phyloP scores from a whole-genome alignment of 2,113 vertebrate species.

The Ploceus nigricollis region DNA sequence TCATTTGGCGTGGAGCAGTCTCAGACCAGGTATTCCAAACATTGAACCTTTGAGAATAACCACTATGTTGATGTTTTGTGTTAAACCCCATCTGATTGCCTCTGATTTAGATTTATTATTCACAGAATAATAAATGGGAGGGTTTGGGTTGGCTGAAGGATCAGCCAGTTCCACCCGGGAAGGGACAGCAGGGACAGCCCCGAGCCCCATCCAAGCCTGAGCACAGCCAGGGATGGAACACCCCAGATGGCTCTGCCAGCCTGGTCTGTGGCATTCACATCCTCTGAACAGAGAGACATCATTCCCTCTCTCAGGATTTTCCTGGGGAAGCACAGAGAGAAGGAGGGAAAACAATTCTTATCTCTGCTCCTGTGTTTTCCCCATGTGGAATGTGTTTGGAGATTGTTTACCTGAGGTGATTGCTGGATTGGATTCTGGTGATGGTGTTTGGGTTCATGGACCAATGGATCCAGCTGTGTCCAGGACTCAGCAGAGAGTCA shows the following conservation, averaged over 20 bases:
- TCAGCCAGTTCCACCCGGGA: background rate
- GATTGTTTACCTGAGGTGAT: too few species aligned
- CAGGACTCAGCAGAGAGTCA: too few species aligned
- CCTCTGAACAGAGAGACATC: too few species aligned
- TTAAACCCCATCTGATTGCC: background rate
- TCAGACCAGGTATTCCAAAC: background rate
- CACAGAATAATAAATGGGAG: rapidly evolving
- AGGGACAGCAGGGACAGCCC: background rate
- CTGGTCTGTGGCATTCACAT: too few species aligned
- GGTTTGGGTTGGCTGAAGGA: background rate
- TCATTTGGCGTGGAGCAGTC: background rate
- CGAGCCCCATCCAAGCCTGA: rapidly evolving
- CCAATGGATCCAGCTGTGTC: too few species aligned
- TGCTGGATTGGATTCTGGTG: too few species aligned
- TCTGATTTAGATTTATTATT: background rate
- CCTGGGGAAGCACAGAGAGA: too few species aligned
- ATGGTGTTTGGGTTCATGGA: too few species aligned
- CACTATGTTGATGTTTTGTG: background rate
- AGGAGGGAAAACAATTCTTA: too few species aligned
- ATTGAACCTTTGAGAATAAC: background rate
- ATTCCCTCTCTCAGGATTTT: too few species aligned
- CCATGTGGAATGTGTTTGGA: too few species aligned
- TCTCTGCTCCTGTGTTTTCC: too few species aligned
- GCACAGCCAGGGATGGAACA: rapidly evolving
- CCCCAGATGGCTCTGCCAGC: rapidly evolving